A percentile compares a stretch with the other conserved stretches of the same genome.
phyloP scores from a whole-genome alignment of 2,888 invertebrate species.

The Drosophila acutilabella region DNA sequence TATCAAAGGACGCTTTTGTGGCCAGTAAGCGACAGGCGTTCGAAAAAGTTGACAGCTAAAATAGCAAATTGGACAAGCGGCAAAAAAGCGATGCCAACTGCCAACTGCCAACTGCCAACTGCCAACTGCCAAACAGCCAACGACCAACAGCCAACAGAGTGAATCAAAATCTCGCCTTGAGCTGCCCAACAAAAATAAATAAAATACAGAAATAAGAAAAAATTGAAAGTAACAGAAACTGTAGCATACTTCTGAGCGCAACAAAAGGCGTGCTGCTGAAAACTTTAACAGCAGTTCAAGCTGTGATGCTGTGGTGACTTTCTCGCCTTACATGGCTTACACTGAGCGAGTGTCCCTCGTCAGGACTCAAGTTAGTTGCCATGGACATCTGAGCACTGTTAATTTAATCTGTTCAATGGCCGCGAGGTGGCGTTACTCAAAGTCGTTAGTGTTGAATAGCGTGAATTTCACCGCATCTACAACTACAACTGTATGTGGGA shows the following conservation, averaged over 20 bases:
- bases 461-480: slow-evolving; percentile 63
- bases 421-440: slow-evolving; percentile 83
- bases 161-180: slow-evolving; percentile 52
- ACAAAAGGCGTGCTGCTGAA: slow-evolving; percentile 5
- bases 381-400: slow-evolving; percentile 67
- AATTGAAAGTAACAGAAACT: slow-evolving; percentile 2
- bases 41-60: slow-evolving; percentile 68
- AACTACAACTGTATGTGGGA: slow-evolving; percentile 12
- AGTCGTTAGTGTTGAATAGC: slow-evolving; percentile 62
- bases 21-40: slow-evolving; percentile 51
- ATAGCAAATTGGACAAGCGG: slow-evolving; percentile 72
- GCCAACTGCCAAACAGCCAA: slow-evolving; percentile 21
- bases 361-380: slow-evolving; percentile 42
- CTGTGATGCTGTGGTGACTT: slow-evolving; percentile 69
- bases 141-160: slow-evolving; percentile 21
- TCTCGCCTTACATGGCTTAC: slow-evolving; percentile 54
- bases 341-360: slow-evolving; percentile 36
- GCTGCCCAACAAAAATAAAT: slow-evolving; percentile 18
- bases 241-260: slow-evolving; percentile 37
- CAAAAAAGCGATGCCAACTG: slow-evolving; percentile 43
- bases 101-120: slow-evolving; percentile 36
- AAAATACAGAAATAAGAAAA: background rate
- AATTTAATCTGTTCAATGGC: slow-evolving; percentile 81
- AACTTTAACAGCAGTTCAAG: slow-evolving; percentile 60
- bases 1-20: slow-evolving; percentile 77